Evolutionary conservation across 2,888 invertebrate genomes (phyloP).

Genomic region (Pecten maximus): DNA sequence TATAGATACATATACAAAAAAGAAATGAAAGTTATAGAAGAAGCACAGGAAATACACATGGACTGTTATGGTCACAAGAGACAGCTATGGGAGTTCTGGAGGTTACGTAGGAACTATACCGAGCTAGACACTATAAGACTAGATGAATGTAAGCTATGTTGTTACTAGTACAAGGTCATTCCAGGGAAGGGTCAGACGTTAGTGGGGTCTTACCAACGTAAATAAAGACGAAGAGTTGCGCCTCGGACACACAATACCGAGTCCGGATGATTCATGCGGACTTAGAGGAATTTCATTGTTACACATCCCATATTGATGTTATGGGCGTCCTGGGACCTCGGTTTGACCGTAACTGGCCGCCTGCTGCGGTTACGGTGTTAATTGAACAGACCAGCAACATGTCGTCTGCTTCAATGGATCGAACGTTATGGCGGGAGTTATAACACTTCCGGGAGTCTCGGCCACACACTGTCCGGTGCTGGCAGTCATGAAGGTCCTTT

Average conservation of each 20-base stretch:
- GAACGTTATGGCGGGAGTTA: slow-evolving; percentile 33
- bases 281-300: not conserved
- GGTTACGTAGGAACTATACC: not conserved
- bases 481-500: not conserved
- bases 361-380: slow-evolving; percentile 33
- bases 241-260: not conserved
- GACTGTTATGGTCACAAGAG: not conserved
- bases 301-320: slow-evolving; percentile 24
- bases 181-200: not conserved
- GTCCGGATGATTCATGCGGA: slow-evolving; percentile 31
- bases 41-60: too few relatives aligned
- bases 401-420: slow-evolving; percentile 32
- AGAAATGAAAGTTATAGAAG: too few relatives aligned
- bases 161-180: not conserved
- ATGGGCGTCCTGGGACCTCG: slow-evolving; percentile 25
- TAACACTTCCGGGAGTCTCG: slow-evolving; percentile 33
- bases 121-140: too few relatives aligned
- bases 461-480: not conserved
- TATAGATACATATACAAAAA: not conserved
- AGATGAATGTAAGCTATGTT: not conserved
- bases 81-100: not conserved
- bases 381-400: slow-evolving; percentile 29
- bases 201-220: not conserved
- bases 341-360: slow-evolving; percentile 20
- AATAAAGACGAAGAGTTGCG: not conserved